Evolutionary conservation across 2,888 invertebrate species (phyloP).

Genomic region (Caenorhabditis afra): DNA sequence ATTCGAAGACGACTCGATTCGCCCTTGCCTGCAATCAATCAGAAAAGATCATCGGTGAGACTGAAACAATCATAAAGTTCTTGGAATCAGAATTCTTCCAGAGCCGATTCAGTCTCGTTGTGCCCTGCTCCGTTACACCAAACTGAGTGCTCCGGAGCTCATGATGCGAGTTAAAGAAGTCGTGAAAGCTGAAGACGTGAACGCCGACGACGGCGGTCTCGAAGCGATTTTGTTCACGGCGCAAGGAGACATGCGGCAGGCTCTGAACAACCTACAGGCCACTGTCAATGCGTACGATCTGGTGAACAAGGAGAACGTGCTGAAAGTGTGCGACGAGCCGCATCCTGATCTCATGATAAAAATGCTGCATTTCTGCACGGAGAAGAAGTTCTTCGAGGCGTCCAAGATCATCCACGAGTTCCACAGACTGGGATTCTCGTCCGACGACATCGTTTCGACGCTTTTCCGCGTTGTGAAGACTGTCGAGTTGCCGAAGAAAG

Average conservation of each 20-base stretch:
- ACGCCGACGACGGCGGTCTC: conserved; percentile 92
- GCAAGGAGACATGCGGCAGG: conserved; percentile 97
- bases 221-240: conserved; percentile 98
- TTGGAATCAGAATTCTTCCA: conserved; percentile 66
- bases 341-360: conserved; percentile 93
- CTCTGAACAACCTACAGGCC: conserved; percentile 84
- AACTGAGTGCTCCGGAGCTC: conserved; percentile 92
- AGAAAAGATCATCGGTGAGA: conserved; percentile 91
- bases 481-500: conserved; percentile 87
- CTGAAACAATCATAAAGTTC: too few relatives aligned
- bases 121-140: conserved; percentile 93
- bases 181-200: conserved; percentile 78
- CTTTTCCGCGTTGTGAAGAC: conserved; percentile 94
- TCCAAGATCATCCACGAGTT: conserved; percentile 86
- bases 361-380: conserved; percentile 90
- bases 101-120: conserved; percentile 99
- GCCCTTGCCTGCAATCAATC: conserved; percentile 98
- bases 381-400: conserved; percentile 83
- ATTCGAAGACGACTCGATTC: conserved; percentile 96
- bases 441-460: conserved; percentile 96
- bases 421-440: conserved; percentile 92
- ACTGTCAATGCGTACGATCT: conserved; percentile 93
- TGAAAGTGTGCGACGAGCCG: conserved; percentile 97
- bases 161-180: conserved; percentile 88
- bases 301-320: conserved; percentile 94